Evolutionary conservation across 2,888 invertebrate species (phyloP).

Genomic region (Sipunculus nudus): DNA sequence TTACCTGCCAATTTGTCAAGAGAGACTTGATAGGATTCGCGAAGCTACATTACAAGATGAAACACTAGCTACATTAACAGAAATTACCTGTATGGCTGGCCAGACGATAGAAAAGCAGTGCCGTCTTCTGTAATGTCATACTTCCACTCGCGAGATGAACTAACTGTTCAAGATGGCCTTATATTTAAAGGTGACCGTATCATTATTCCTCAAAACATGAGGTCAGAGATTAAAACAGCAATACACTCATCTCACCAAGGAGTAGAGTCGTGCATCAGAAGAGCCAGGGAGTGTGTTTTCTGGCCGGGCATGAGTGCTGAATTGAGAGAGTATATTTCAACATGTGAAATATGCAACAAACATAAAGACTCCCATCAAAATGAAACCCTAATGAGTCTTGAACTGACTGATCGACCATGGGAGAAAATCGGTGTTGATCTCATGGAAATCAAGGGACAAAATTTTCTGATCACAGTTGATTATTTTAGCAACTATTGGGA

Average conservation of each 20-base stretch:
- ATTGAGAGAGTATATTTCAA: too few relatives aligned
- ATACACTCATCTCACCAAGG: constrained; percentile 3
- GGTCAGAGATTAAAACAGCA: background rate
- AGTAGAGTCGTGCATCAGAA: constrained; percentile 1
- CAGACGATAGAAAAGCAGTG: background rate
- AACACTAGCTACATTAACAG: constrained; percentile 5
- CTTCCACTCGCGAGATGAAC: constrained; percentile 20
- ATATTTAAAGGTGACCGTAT: constrained; percentile 22
- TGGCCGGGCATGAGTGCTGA: too few relatives aligned
- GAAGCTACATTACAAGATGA: constrained; percentile 11
- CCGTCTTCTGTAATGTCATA: constrained; percentile 14
- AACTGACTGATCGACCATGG: constrained; percentile 37
- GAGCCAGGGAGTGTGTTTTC: constrained; percentile 6
- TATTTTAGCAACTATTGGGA: constrained; percentile 35
- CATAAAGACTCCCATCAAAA: too few relatives aligned
- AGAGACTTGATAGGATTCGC: background rate
- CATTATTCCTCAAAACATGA: constrained; percentile 2
- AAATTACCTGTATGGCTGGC: constrained; percentile 22
- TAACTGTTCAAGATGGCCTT: constrained; percentile 29
- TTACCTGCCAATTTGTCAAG: too few relatives aligned
- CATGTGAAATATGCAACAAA: too few relatives aligned
- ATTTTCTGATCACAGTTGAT: constrained; percentile 40
- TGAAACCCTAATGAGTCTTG: constrained; percentile 25
- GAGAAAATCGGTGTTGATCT: constrained; percentile 40
- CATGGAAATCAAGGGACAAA: constrained; percentile 25